Evolutionary conservation across 2,113 vertebrate genomes (phyloP).

Genomic region (Paralichthys olivaceus): DNA sequence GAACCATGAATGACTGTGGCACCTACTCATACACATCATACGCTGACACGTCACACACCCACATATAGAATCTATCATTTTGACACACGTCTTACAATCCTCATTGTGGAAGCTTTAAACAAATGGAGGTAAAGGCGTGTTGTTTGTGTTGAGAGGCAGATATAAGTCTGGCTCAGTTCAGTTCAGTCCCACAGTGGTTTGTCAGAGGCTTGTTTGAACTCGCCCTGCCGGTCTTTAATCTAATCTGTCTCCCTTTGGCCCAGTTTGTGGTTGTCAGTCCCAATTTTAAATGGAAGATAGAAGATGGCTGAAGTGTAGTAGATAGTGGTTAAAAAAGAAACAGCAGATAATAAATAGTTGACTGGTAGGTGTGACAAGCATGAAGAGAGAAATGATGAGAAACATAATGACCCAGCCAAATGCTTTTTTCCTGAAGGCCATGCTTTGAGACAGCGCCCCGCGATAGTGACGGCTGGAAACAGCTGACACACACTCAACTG

Average conservation of each 20-base stretch:
- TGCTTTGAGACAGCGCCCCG: constrained; percentile 22
- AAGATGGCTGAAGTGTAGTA: constrained; percentile 20
- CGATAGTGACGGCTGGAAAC: constrained; percentile 29
- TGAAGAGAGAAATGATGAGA: constrained; percentile 38
- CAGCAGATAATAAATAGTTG: constrained; percentile 34
- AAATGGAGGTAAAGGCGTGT: constrained; percentile 20
- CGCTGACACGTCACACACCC: constrained; percentile 17
- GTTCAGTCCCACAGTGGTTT: constrained; percentile 20
- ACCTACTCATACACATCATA: constrained; percentile 3
- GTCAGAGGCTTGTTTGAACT: constrained; percentile 33
- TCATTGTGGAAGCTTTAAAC: constrained; percentile 15
- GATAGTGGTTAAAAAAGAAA: constrained; percentile 28
- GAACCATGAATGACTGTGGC: too few species aligned
- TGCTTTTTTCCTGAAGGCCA: constrained; percentile 14
- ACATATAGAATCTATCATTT: not conserved
- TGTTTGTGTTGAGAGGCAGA: constrained; percentile 18
- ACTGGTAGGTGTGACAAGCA: constrained; percentile 38
- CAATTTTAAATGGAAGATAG: constrained; percentile 31
- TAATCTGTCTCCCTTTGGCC: constrained; percentile 51
- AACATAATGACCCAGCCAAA: not conserved
- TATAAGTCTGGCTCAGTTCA: not conserved
- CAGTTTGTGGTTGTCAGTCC: constrained; percentile 62
- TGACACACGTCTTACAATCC: constrained; percentile 10
- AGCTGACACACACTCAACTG: constrained; percentile 25
- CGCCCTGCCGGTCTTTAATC: constrained; percentile 42